Conservation (phyloP, 2,797 vertebrate genomes). For the Sarcophilus harrisii region DNA sequence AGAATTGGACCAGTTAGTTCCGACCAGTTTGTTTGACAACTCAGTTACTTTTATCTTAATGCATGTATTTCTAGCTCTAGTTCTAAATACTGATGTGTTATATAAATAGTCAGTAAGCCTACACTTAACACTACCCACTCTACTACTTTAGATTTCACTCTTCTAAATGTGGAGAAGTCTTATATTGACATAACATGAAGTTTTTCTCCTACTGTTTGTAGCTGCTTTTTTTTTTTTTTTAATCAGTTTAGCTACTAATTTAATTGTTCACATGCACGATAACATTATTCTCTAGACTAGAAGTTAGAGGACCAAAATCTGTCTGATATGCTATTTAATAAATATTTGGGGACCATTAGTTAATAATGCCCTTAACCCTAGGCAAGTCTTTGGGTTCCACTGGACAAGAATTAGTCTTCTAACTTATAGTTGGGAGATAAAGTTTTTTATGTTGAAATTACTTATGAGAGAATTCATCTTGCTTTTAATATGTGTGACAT, state of each 20-base stretch:
- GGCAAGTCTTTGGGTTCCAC: not conserved
- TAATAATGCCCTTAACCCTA: not conserved
- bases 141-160: not conserved
- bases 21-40: not conserved
- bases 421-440: not conserved
- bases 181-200: not conserved
- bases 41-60: not conserved
- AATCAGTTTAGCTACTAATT: not conserved
- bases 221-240: no score
- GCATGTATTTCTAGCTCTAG: not conserved
- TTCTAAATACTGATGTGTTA: not conserved
- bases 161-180: not conserved
- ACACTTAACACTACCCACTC: not conserved
- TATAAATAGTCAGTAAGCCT: not conserved
- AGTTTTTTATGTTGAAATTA: not conserved
- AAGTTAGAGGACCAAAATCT: not conserved
- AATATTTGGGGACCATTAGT: not conserved
- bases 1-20: not conserved
- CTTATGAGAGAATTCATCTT: not conserved
- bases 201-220: not conserved
- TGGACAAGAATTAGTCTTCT: not conserved
- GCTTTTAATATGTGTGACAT: not conserved
- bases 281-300: not conserved
- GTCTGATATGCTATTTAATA: not conserved
- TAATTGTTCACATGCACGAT: not conserved